Evolutionary conservation across 2,113 vertebrate species (phyloP).

Genomic region (Anoplopoma fimbria): DNA sequence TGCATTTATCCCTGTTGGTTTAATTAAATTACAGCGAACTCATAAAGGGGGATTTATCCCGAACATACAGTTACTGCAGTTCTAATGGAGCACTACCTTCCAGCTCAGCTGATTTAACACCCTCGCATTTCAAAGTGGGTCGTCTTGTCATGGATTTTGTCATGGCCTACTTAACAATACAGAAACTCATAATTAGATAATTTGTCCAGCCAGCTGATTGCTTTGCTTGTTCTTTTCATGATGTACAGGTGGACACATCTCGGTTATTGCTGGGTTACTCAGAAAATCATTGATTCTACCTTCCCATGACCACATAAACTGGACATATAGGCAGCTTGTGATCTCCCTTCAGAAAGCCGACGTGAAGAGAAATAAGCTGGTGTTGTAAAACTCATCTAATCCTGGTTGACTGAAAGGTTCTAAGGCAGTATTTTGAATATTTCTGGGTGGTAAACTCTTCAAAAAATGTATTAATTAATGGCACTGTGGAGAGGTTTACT

Average conservation of each 20-base stretch:
- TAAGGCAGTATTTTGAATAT: not conserved
- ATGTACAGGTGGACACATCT: conserved; percentile 16
- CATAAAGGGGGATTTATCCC: conserved; percentile 72
- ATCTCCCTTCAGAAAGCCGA: not conserved
- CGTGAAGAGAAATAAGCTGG: not conserved
- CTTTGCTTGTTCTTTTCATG: conserved; percentile 50
- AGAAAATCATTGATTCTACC: conserved; percentile 11
- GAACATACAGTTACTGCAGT: conserved; percentile 62
- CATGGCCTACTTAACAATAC: conserved; percentile 76
- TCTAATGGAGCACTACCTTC: conserved; percentile 67
- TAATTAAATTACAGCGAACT: conserved; percentile 80
- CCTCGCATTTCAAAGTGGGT: conserved; percentile 68
- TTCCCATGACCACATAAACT: not conserved
- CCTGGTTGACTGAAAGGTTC: not conserved
- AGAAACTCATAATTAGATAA: conserved; percentile 71
- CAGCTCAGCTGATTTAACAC: conserved; percentile 73
- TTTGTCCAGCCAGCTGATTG: conserved; percentile 65
- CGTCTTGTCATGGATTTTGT: conserved; percentile 69
- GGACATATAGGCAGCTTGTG: not conserved
- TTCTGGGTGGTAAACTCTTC: not conserved
- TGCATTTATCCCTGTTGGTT: conserved; percentile 76
- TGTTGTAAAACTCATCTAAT: not conserved
- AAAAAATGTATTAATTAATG: conserved; percentile 9
- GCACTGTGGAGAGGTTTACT: not conserved
- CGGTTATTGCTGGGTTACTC: conserved; percentile 29